Conservation (phyloP, 2,888 invertebrate genomes). For the Microdon myrmicae region DNA sequence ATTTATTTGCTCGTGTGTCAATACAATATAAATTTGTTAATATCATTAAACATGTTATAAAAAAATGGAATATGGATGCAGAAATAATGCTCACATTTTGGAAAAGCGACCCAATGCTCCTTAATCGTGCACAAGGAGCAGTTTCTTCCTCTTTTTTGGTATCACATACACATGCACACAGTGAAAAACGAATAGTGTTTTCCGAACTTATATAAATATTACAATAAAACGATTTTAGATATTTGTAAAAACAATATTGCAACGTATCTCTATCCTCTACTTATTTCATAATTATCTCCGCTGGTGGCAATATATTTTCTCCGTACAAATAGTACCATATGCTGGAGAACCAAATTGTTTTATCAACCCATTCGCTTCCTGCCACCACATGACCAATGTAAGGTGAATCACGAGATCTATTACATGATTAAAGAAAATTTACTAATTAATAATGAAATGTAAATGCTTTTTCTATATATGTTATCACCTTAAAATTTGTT, state of each 20-base stretch:
- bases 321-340: conserved; percentile 79
- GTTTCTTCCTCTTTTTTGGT: conserved; percentile 28
- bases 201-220: conserved; percentile 13
- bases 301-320: conserved; percentile 70
- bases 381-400: conserved; percentile 85
- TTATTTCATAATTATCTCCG: conserved; percentile 62
- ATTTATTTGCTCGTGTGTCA: no score
- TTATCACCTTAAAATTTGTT: conserved; percentile 71
- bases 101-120: no score
- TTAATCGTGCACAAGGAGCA: conserved; percentile 15
- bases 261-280: conserved; percentile 2
- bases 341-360: conserved; percentile 82
- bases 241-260: not conserved
- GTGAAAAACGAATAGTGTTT: no score
- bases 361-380: conserved; percentile 79
- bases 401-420: conserved; percentile 78
- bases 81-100: no score
- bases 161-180: conserved; percentile 42
- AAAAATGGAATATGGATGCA: no score
- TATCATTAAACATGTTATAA: no score
- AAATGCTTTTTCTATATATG: conserved; percentile 1
- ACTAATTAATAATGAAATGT: conserved; percentile 1
- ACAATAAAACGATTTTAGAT: conserved; percentile 19
- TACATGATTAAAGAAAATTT: conserved; percentile 31
- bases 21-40: no score